Base-by-base conservation (phyloP, 1,140 invertebrate genomes). In the Drosophila varians region DNA sequence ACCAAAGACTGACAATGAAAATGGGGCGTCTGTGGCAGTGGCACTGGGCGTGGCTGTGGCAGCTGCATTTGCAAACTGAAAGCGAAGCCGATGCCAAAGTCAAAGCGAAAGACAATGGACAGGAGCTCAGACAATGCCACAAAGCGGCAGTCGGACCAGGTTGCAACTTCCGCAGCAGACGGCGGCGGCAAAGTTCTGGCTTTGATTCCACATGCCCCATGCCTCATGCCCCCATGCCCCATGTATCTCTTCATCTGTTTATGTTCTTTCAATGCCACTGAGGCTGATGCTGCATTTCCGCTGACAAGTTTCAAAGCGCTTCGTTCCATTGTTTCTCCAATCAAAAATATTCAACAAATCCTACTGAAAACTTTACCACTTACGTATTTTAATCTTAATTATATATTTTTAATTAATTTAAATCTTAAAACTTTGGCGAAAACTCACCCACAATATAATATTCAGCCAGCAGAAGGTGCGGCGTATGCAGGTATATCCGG, bases 401-500 rank as follows among this genome's bases (percentile, higher is more conserved):
- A 38, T 6, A 38, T 16, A 38, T 16, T n/a, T 34, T 34, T 34
- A 34, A 31, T 9, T 31, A 34, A 1, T 34, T n/a, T 3, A 34
- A 34, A 12, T 34, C 1, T 31, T 31, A 14, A 36, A 36, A 36
- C 3, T 3, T 28, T 9, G n/a, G 2, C 2, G 1, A 38, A n/a
- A 64, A 82, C 77, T 92, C 92, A 96, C 95, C 95, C 95, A 96
- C 77, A 96, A 93, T 51, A 96, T 91, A 38, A 96, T 93, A 91
- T 96, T 96, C 69, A 96, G 92, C 90, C 94, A 94, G 80, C 95
- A 95, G 82, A 96, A 95, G 36, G 95, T 93, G 90, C 94, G 93
- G 74, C 95, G 93, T 71, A 96, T 94, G 90, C 95, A 96, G 73
- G 94, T 95, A 89, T 96, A 96, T 73, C 95, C 95, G 82, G 94